These are phyloP conservation scores for Actinemys pallida DNA, from an alignment of 2,113 vertebrate genomes.

Conservation along the genomic window DNA sequence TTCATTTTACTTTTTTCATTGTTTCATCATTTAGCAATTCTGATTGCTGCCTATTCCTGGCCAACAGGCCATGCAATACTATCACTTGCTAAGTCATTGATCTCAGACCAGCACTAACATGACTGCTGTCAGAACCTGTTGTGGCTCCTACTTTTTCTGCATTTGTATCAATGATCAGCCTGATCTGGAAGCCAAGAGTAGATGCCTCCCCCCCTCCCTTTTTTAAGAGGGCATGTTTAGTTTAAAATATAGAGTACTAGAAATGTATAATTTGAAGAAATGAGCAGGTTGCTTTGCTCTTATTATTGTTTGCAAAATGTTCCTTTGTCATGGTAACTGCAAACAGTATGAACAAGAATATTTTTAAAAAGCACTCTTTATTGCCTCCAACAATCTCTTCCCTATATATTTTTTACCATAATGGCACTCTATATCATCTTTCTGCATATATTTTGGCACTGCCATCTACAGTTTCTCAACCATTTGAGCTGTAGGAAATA, in stretches of 20 bases:
- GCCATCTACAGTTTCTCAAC: neutral
- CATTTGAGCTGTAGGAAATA: neutral
- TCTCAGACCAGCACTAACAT: accelerated
- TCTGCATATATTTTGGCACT: neutral
- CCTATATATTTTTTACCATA: neutral
- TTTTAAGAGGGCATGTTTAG: neutral
- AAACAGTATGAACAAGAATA: neutral
- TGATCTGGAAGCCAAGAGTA: neutral
- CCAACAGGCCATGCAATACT: neutral
- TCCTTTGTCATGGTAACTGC: neutral
- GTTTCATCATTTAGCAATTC: neutral
- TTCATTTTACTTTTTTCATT: neutral
- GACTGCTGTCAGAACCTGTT: neutral
- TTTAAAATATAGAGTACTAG: neutral
- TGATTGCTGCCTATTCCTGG: neutral
- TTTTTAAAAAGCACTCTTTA: neutral
- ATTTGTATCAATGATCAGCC: neutral
- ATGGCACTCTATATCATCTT: neutral
- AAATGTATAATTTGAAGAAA: neutral
- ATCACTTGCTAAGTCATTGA: neutral
- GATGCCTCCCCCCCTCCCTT: neutral
- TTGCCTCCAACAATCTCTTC: neutral
- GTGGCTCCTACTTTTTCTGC: neutral
- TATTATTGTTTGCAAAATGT: neutral
- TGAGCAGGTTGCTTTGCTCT: neutral